phyloP scores from a whole-genome alignment of 2,888 invertebrate genomes.

The Morpho deidamia region DNA sequence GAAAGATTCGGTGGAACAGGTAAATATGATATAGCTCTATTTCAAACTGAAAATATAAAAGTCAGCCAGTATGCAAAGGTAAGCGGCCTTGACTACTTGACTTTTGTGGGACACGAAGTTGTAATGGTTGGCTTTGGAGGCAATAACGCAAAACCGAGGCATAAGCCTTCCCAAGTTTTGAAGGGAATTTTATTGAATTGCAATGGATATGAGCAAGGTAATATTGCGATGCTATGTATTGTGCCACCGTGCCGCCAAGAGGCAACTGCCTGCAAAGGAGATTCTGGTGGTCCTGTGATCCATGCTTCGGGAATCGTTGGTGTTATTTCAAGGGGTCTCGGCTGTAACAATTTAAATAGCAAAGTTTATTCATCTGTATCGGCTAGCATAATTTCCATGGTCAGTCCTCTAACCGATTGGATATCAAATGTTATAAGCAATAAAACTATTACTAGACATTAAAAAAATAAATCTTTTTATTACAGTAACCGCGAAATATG shows the following conservation, averaged over 20 bases:
- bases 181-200: neutral
- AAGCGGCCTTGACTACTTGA: conserved; percentile 1
- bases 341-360: neutral
- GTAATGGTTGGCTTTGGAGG: neutral
- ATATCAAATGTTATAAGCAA: neutral
- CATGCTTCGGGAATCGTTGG: conserved; percentile 6
- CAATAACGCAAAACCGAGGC: neutral
- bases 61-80: neutral
- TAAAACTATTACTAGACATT: neutral
- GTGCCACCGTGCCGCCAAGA: neutral
- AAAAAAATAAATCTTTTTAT: neutral
- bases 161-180: conserved; percentile 1
- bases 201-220: neutral
- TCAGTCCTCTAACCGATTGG: neutral
- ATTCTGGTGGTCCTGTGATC: conserved; percentile 7
- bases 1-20: too few species aligned
- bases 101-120: conserved; percentile 1
- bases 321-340: neutral
- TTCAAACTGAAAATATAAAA: neutral
- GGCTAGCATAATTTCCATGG: neutral
- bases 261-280: conserved; percentile 2
- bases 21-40: neutral
- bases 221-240: neutral
- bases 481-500: too few species aligned
- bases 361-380: neutral